These are phyloP conservation scores for Eira barbara DNA, from an alignment of 2,113 vertebrate genomes.

Conservation along the genomic window DNA sequence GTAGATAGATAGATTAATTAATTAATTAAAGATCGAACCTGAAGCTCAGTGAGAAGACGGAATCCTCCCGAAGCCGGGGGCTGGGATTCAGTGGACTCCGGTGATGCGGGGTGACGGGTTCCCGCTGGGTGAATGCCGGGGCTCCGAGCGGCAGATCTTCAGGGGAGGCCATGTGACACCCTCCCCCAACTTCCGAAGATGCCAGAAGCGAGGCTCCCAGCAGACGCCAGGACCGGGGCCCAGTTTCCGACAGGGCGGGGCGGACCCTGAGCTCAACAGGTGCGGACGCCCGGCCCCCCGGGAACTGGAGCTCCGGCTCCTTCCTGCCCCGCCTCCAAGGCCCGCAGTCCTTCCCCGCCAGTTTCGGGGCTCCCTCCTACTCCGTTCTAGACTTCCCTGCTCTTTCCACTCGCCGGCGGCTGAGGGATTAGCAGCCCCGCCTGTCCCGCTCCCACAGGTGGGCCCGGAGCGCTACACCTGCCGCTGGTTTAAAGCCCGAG, in stretches of 20 bases:
- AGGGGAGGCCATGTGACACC: fast-evolving
- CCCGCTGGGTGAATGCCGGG: not conserved
- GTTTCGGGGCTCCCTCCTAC: not conserved
- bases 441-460: not conserved
- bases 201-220: not conserved
- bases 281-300: not conserved
- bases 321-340: not conserved
- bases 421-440: not conserved
- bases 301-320: not conserved
- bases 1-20: too few species aligned
- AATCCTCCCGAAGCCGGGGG: too few species aligned
- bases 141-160: not conserved
- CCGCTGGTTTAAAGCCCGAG: not conserved
- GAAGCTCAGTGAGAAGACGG: not conserved
- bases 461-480: not conserved
- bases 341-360: not conserved
- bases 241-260: not conserved
- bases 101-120: not conserved
- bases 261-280: not conserved
- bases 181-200: not conserved
- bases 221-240: not conserved
- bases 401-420: not conserved
- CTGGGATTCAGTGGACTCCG: not conserved
- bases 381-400: not conserved
- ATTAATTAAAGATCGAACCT: not conserved